phyloP scores from a whole-genome alignment of 2,113 vertebrate species.

The Macrotis lagotis region DNA sequence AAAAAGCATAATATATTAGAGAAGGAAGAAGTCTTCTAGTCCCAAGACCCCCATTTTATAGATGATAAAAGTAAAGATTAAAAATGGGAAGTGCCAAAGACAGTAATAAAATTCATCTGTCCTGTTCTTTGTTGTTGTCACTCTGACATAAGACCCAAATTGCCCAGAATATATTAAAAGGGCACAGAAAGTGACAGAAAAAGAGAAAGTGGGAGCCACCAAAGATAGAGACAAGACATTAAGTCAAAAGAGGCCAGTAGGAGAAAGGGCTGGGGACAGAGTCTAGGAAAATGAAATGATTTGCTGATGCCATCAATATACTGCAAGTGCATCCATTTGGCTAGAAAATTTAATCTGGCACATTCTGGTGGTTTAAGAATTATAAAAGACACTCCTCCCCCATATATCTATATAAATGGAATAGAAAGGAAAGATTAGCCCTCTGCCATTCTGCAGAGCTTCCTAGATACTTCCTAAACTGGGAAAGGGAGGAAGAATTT shows the following conservation, averaged over 20 bases:
- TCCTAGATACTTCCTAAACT: neutral
- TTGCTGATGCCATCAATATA: neutral
- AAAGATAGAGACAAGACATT: neutral
- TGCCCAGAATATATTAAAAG: too few relatives aligned
- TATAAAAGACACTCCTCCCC: neutral
- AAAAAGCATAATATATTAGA: neutral
- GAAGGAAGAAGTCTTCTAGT: neutral
- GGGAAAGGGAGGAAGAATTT: neutral
- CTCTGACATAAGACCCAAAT: neutral
- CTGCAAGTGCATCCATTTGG: neutral
- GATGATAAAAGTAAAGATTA: neutral
- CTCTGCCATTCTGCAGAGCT: neutral
- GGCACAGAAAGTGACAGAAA: neutral
- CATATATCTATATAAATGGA: neutral
- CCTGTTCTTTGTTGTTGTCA: neutral
- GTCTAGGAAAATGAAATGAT: neutral
- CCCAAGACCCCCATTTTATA: neutral
- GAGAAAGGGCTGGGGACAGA: neutral
- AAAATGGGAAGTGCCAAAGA: neutral
- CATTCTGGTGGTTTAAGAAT: neutral
- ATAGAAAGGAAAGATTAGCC: neutral
- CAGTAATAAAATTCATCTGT: neutral
- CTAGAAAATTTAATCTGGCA: neutral
- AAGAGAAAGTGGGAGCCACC: neutral
- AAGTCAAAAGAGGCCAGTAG: neutral